Percentiles rank a stretch among this genome's conserved stretches.
Evolutionary conservation across 1,140 invertebrate genomes (phyloP).

Genomic region (Drosophila kikkawai): DNA sequence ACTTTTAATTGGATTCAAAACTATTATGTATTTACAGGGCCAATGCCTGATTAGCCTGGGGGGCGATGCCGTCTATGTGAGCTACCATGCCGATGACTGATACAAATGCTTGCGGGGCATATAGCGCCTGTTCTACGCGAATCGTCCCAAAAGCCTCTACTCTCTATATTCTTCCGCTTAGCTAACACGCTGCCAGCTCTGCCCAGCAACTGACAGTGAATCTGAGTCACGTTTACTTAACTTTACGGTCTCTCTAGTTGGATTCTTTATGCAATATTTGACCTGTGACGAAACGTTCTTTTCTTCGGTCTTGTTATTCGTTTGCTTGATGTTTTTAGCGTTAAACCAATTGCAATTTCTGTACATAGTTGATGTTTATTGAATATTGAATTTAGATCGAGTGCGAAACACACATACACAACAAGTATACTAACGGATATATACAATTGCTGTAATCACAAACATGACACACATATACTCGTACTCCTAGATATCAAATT

Average conservation of each 20-base stretch:
- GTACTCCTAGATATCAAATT: slow-evolving; percentile 51
- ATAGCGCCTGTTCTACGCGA: slow-evolving; percentile 78
- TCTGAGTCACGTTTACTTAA: slow-evolving; percentile 23
- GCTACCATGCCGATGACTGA: slow-evolving; percentile 81
- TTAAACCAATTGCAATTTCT: slow-evolving; percentile 60
- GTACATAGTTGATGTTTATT: slow-evolving; percentile 78
- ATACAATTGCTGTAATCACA: slow-evolving; percentile 33
- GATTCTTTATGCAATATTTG: slow-evolving; percentile 68
- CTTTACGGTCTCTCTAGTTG: slow-evolving; percentile 35
- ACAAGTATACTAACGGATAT: slow-evolving; percentile 41
- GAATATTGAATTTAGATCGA: slow-evolving; percentile 68
- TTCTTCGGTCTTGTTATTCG: slow-evolving; percentile 67
- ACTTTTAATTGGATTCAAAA: background rate
- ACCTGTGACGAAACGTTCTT: slow-evolving; percentile 64
- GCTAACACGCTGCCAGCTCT: slow-evolving; percentile 35
- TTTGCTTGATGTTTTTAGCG: slow-evolving; percentile 64
- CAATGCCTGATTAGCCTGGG: slow-evolving; percentile 98
- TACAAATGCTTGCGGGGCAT: slow-evolving; percentile 75
- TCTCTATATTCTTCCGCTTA: slow-evolving; percentile 43
- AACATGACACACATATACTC: slow-evolving; percentile 40
- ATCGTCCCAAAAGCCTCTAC: slow-evolving; percentile 77
- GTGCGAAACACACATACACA: slow-evolving; percentile 18
- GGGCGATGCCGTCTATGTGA: slow-evolving; percentile 94
- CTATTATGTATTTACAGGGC: slow-evolving; percentile 86
- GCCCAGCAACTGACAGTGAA: slow-evolving; percentile 16